Base-by-base conservation (phyloP, 2,113 vertebrate genomes). In the Narcine bancroftii region DNA sequence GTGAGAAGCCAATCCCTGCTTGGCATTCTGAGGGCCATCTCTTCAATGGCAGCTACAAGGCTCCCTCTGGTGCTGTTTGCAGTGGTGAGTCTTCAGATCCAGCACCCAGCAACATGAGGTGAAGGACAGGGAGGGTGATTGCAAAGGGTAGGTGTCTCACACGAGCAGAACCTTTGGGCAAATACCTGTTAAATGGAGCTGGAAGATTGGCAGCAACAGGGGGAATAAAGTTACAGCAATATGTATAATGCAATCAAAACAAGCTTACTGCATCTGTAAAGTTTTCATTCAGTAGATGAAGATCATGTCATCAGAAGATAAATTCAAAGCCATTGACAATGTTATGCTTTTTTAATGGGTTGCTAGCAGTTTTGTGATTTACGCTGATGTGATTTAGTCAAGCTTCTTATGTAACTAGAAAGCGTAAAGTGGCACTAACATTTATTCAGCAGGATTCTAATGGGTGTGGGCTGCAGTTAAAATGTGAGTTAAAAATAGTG, bases 391-490 rank as follows among this genome's bases (percentile, higher is more conserved):
- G 81, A 36, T 87, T 87, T 87, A 60, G 53, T 87, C 81, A 87
- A 36, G 53, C 81, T 87, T 87, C n/a, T 56, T 36, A 33, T 60
- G 81, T 33, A 87, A 60, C 33, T 87, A 39, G 60, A 21, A 36
- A 39, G 81, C 81, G 17, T 87, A 87, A 87, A 60, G 53, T 87
- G 81, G 81, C 33, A 87, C 81, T 87, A 87, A 87, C 81, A 39
- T 87, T 60, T 87, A 53, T 87, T 87, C 81, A 87, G 81, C 53
- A 17, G 81, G 81, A 87, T 87, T n/a, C 33, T 87, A 87, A 87
- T 87, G 81, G 81, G 53, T 87, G 36, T 6, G 60, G 81, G 53
- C 81, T 87, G 81, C 81, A 87, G 81, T 87, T 87, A 87, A 87
- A 60, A 60, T 36, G 36, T 6, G 56, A 87, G 81, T 87, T 87